phyloP scores from a whole-genome alignment of 2,113 vertebrate species.

The Sorex araneus region DNA sequence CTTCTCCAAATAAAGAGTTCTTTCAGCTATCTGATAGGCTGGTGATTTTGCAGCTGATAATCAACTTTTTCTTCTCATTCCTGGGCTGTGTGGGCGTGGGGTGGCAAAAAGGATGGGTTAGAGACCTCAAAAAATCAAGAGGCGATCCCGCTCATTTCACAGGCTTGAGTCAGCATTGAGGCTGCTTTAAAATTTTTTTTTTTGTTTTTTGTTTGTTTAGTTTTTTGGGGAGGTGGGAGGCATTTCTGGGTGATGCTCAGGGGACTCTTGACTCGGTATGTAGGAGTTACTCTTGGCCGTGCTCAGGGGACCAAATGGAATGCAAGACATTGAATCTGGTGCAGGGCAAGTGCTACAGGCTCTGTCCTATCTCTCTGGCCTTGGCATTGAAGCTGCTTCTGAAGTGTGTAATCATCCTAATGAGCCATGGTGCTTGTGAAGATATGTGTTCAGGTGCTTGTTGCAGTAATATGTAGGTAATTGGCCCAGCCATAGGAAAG shows the following conservation, averaged over 20 bases:
- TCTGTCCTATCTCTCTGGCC: no score
- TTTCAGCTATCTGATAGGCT: background rate
- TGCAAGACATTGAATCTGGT: no score
- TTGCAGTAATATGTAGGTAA: conserved; percentile 81
- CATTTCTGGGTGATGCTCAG: no score
- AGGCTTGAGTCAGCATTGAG: background rate
- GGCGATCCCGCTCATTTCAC: background rate
- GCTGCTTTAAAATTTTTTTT: fast-evolving
- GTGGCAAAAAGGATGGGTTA: background rate
- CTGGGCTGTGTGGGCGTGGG: background rate
- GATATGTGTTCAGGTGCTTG: background rate
- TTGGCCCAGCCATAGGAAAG: conserved; percentile 70
- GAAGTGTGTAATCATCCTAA: conserved; percentile 68
- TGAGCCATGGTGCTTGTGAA: background rate
- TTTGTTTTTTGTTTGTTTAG: no score
- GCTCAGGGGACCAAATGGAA: no score
- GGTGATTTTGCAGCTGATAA: background rate
- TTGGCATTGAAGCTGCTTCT: background rate
- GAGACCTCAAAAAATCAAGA: background rate
- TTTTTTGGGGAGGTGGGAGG: no score
- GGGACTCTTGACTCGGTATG: no score
- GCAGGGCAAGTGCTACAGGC: no score
- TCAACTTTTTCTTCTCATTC: fast-evolving
- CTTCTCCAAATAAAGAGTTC: background rate
- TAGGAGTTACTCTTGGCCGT: no score